A percentile compares a stretch with the other conserved stretches of the same genome.
Evolutionary conservation across 2,888 invertebrate species (phyloP).

Genomic region (Kuschelorhynchus macadamiae): DNA sequence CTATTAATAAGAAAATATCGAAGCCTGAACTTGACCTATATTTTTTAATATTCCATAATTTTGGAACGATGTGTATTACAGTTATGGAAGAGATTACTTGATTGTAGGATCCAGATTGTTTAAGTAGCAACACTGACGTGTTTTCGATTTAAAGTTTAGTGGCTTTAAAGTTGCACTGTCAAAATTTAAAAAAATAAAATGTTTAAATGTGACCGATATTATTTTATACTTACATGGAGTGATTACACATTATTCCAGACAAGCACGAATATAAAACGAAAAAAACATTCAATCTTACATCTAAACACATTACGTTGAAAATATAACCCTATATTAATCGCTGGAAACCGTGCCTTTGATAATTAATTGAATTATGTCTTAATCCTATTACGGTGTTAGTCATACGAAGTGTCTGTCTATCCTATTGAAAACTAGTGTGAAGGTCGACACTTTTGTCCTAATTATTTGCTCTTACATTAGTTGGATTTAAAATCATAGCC

Average conservation of each 20-base stretch:
- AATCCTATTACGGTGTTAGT: constrained; percentile 28
- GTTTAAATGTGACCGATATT: background rate
- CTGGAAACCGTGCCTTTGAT: constrained; percentile 8
- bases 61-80: too few relatives aligned
- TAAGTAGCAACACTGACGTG: too few relatives aligned
- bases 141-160: too few relatives aligned
- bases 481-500: too few relatives aligned
- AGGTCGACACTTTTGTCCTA: too few relatives aligned
- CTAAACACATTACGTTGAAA: constrained; percentile 37
- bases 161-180: too few relatives aligned
- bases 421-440: constrained; percentile 13
- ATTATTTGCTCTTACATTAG: too few relatives aligned
- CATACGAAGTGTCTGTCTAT: constrained; percentile 10
- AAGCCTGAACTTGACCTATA: too few relatives aligned
- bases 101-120: too few relatives aligned
- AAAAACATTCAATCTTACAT: constrained; percentile 26
- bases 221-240: constrained; percentile 31
- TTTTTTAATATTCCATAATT: too few relatives aligned
- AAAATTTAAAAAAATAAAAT: background rate
- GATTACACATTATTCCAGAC: constrained; percentile 26
- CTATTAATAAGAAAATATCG: too few relatives aligned
- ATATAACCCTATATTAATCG: constrained; percentile 22
- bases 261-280: constrained; percentile 28
- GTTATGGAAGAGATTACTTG: too few relatives aligned
- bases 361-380: constrained; percentile 29